These are phyloP conservation scores for Talpa occidentalis DNA, from an alignment of 2,113 vertebrate genomes.

Conservation along the genomic window DNA sequence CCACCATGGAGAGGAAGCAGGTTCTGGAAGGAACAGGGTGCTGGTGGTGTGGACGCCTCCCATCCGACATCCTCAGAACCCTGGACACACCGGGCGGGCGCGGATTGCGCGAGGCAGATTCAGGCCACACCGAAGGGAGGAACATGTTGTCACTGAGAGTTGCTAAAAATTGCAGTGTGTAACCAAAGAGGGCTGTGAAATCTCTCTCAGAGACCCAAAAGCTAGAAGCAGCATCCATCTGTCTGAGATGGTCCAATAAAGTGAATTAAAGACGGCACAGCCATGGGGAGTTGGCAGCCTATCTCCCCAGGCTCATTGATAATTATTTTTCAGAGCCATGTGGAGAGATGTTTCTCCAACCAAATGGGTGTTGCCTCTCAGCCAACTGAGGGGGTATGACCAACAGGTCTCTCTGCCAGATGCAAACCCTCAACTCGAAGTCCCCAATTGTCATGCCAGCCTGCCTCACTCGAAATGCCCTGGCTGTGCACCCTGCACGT, in stretches of 20 bases:
- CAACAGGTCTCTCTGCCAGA: background rate
- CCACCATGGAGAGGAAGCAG: background rate
- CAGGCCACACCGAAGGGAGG: background rate
- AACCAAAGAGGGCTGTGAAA: constrained; percentile 20
- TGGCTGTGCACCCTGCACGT: no score
- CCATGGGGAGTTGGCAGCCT: background rate
- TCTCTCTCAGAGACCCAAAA: constrained; percentile 9
- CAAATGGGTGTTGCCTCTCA: background rate
- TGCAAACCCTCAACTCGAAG: accelerated
- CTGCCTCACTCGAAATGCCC: background rate
- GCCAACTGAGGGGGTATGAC: background rate
- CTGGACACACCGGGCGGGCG: background rate
- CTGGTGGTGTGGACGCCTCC: background rate
- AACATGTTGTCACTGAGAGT: background rate
- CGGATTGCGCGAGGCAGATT: background rate
- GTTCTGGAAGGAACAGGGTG: no score
- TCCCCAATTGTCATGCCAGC: background rate
- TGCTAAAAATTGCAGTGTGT: background rate
- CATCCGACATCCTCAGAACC: background rate
- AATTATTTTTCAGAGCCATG: background rate
- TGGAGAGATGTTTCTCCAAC: background rate
- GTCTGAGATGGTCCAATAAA: background rate
- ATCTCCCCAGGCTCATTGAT: accelerated
- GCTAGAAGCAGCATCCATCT: constrained; percentile 32
- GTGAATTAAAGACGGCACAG: no score